phyloP scores from a whole-genome alignment of 2,797 vertebrate genomes.

The Aplochiton taeniatus region DNA sequence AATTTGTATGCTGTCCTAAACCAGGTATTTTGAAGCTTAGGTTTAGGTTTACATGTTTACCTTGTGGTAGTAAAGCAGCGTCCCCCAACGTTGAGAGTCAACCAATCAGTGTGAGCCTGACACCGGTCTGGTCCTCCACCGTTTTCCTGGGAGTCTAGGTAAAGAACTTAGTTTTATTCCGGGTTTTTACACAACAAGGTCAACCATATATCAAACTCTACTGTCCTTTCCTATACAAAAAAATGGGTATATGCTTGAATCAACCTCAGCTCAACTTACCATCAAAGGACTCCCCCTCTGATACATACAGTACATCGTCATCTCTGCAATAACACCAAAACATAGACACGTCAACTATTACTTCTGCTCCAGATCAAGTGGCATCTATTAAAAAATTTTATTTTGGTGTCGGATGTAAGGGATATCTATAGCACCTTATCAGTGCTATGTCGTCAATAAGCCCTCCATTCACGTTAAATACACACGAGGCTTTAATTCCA shows the following conservation, averaged over 20 bases:
- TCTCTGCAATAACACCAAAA: constrained; percentile 69
- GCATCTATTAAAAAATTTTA: background rate
- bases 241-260: background rate
- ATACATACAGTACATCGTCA: constrained; percentile 88
- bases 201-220: too few species aligned
- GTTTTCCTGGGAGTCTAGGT: constrained; percentile 71
- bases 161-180: background rate
- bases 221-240: too few species aligned
- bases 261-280: constrained; percentile 69
- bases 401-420: background rate
- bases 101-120: constrained; percentile 85
- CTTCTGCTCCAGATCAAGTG: background rate
- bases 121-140: constrained; percentile 56
- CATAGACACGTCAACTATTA: background rate
- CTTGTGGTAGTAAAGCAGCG: constrained; percentile 89
- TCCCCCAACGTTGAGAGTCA: constrained; percentile 89
- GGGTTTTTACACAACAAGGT: too few species aligned
- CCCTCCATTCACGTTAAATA: constrained; percentile 88
- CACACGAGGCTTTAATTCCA: constrained; percentile 83
- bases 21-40: too few species aligned
- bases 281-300: constrained; percentile 83
- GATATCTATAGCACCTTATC: constrained; percentile 76
- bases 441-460: constrained; percentile 88
- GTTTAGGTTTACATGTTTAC: constrained; percentile 54
- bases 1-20: too few species aligned